Conservation (phyloP, 2,797 vertebrate species). For the Hemitrygon akajei region DNA sequence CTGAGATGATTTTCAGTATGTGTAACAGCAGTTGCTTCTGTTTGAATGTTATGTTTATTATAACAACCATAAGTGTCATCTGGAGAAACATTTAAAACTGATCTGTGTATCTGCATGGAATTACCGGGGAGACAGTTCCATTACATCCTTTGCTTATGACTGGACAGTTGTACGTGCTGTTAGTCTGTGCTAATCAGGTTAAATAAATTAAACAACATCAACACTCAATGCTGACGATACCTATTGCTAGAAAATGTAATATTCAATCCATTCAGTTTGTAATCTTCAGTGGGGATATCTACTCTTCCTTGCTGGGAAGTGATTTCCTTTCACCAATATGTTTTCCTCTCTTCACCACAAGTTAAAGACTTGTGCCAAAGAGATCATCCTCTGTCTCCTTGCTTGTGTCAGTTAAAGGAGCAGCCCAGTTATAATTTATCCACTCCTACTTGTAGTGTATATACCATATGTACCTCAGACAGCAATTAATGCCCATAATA, state of each 20-base stretch:
- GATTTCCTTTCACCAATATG: not conserved
- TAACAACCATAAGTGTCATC: not conserved
- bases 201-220: not conserved
- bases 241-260: not conserved
- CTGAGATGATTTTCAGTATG: not conserved
- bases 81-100: not conserved
- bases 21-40: slow-evolving; percentile 1
- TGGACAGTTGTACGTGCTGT: not conserved
- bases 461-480: not conserved
- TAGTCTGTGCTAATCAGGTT: not conserved
- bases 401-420: not conserved
- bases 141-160: not conserved
- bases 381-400: not conserved
- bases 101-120: not conserved
- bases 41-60: not conserved
- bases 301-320: not conserved
- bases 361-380: not conserved
- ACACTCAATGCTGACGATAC: not conserved
- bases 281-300: not conserved
- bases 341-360: not conserved
- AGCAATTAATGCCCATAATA: not conserved
- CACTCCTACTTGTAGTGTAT: not conserved
- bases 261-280: not conserved
- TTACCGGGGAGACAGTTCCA: not conserved
- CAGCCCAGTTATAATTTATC: not conserved